Conservation (phyloP, 2,797 vertebrate genomes). For the Neosilurus mollespiculum region DNA sequence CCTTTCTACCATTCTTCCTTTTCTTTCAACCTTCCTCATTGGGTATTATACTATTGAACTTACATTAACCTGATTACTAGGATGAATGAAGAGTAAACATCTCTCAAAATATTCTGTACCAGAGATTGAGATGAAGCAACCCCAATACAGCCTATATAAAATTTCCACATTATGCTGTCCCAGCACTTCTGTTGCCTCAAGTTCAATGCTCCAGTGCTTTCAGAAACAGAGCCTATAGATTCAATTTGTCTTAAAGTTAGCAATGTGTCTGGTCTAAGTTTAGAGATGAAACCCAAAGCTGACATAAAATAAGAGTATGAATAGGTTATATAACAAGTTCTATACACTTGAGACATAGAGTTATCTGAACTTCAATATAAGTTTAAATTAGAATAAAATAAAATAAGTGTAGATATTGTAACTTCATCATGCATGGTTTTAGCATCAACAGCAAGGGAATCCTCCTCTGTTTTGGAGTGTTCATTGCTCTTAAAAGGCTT, state of each 20-base stretch:
- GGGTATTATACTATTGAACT: slow-evolving; percentile 4
- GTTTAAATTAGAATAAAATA: not conserved
- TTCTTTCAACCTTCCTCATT: not conserved
- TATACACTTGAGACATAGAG: not conserved
- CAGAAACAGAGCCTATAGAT: not conserved
- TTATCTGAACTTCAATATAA: not conserved
- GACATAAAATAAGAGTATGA: not conserved
- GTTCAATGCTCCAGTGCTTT: not conserved
- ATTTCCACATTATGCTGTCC: not conserved
- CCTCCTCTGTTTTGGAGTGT: not conserved
- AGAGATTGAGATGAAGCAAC: not conserved
- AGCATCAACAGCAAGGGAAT: not conserved
- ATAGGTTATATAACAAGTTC: not conserved
- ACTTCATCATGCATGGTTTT: not conserved
- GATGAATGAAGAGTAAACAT: not conserved
- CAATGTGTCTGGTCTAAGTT: not conserved
- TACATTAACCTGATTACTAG: not conserved
- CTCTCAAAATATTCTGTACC: not conserved
- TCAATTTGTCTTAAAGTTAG: not conserved
- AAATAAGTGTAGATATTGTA: not conserved
- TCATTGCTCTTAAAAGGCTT: not conserved
- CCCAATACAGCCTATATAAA: not conserved
- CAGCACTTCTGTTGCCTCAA: not conserved
- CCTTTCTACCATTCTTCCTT: slow-evolving; percentile 6
- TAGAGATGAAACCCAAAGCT: not conserved